These are phyloP conservation scores for Caradrina clavipalpis DNA, from an alignment of 2,888 invertebrate genomes.

Conservation along the genomic window DNA sequence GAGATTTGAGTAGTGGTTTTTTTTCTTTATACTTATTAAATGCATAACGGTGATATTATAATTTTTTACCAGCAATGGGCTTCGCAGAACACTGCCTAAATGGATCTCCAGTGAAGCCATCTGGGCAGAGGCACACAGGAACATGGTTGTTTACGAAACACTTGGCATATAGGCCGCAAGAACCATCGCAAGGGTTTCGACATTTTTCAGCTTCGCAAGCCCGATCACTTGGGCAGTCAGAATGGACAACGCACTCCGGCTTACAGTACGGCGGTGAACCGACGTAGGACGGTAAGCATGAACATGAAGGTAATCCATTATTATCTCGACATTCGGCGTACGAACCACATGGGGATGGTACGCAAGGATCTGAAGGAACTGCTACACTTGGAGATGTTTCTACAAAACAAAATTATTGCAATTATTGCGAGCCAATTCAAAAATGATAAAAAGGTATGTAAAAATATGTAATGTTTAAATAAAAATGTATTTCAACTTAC, in stretches of 20 bases:
- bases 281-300: conserved; percentile 92
- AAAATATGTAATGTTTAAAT: no score
- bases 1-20: no score
- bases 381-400: conserved; percentile 77
- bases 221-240: conserved; percentile 92
- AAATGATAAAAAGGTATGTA: neutral
- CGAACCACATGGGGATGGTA: conserved; percentile 93
- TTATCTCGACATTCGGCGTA: conserved; percentile 94
- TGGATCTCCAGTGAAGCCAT: conserved; percentile 93
- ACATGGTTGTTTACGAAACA: conserved; percentile 94
- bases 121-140: conserved; percentile 93
- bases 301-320: conserved; percentile 93
- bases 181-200: conserved; percentile 93
- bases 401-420: conserved; percentile 60
- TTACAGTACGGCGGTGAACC: conserved; percentile 92
- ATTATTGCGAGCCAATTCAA: conserved; percentile 7
- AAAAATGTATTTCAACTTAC: conserved; percentile 81
- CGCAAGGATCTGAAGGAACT: conserved; percentile 92
- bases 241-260: conserved; percentile 92
- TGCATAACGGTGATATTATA: neutral
- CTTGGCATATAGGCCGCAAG: conserved; percentile 92
- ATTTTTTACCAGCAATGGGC: conserved; percentile 84
- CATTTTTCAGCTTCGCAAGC: conserved; percentile 94
- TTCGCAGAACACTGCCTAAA: conserved; percentile 92
- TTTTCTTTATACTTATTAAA: no score